These are phyloP conservation scores for Brachionus plicatilis DNA, from an alignment of 1,140 invertebrate genomes.

Conservation along the genomic window DNA sequence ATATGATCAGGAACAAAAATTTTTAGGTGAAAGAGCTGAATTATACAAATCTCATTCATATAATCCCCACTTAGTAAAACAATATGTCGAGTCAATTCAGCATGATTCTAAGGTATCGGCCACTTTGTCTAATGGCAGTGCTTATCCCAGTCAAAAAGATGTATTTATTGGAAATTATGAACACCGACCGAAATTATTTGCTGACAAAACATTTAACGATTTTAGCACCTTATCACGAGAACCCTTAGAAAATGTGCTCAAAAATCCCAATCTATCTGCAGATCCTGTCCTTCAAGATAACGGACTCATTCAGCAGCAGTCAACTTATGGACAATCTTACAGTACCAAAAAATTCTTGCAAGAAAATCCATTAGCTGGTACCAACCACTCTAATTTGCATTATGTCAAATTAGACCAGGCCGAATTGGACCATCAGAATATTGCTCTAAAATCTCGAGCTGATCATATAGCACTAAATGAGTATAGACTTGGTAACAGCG, in stretches of 20 bases:
- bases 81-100: constrained; percentile 7
- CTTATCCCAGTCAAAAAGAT: background rate
- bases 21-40: constrained; percentile 21
- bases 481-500: background rate
- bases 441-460: background rate
- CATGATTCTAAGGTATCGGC: background rate
- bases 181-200: constrained; percentile 19
- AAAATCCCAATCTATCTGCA: constrained; percentile 10
- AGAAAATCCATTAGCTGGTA: constrained; percentile 46
- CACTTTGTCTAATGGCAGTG: background rate
- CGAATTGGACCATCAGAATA: constrained; percentile 21
- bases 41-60: constrained; percentile 2
- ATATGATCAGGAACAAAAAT: constrained; percentile 7
- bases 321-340: constrained; percentile 48
- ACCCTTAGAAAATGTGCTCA: constrained; percentile 15
- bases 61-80: constrained; percentile 32
- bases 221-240: background rate
- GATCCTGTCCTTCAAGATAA: constrained; percentile 7
- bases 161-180: background rate
- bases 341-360: constrained; percentile 53
- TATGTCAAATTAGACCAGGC: constrained; percentile 1
- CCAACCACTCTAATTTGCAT: background rate
- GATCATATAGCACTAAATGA: constrained; percentile 10
- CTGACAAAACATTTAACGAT: constrained; percentile 19
- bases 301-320: constrained; percentile 45